phyloP scores from a whole-genome alignment of 2,113 vertebrate species.

The Grantiella picta region DNA sequence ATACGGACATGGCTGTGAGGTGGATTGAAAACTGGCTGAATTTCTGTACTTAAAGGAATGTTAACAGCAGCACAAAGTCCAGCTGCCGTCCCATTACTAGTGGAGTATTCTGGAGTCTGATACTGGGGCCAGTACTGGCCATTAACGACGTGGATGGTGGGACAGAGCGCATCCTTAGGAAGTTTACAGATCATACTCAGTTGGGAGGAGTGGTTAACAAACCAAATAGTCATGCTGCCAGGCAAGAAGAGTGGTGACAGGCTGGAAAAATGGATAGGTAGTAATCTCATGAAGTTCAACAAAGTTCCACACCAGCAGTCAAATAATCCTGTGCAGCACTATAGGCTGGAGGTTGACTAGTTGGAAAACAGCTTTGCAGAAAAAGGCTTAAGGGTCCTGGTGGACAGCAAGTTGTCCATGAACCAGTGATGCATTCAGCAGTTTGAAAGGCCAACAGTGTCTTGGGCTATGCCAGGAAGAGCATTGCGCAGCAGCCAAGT shows the following conservation, averaged over 20 bases:
- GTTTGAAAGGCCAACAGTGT: not conserved
- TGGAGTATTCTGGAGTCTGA: not conserved
- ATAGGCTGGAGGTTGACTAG: not conserved
- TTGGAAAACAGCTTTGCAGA: not conserved
- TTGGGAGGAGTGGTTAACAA: not conserved
- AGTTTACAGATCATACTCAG: not conserved
- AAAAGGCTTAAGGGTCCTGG: not conserved
- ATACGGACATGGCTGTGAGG: not conserved
- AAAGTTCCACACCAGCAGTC: not conserved
- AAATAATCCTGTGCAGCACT: not conserved
- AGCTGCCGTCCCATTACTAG: not conserved
- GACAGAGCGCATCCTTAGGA: not conserved
- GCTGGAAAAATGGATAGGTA: not conserved
- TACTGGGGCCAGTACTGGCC: not conserved
- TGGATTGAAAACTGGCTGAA: not conserved
- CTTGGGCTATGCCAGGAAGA: not conserved
- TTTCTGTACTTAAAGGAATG: not conserved
- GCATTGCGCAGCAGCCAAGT: not conserved
- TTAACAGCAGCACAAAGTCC: not conserved
- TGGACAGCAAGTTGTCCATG: not conserved
- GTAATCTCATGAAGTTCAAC: not conserved
- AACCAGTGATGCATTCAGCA: rapidly evolving
- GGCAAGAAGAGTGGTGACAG: not conserved
- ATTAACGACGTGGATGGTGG: not conserved
- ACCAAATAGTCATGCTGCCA: rapidly evolving